Conservation (phyloP, 2,113 vertebrate genomes). For the Xerus inauris region DNA sequence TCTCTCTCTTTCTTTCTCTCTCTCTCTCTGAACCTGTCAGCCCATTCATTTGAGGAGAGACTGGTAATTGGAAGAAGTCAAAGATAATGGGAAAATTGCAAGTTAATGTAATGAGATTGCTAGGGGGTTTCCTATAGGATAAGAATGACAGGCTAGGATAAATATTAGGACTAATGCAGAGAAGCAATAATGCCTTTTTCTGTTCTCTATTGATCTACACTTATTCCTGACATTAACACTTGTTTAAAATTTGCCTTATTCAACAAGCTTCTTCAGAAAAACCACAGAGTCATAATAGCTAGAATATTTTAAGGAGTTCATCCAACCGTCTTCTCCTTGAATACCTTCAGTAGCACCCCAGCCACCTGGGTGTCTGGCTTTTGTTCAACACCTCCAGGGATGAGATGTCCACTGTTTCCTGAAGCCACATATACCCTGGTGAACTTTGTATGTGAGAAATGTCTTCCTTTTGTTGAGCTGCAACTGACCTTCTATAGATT, state of each 20-base stretch:
- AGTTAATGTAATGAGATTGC: not conserved
- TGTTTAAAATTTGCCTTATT: constrained; percentile 34
- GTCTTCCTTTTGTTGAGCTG: not conserved
- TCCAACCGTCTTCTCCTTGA: not conserved
- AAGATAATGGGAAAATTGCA: constrained; percentile 47
- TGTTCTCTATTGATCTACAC: not conserved
- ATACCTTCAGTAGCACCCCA: not conserved
- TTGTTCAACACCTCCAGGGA: not conserved
- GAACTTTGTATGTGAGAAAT: not conserved
- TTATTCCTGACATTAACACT: constrained; percentile 26
- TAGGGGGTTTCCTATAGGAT: not conserved
- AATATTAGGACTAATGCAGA: constrained; percentile 46
- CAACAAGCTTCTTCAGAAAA: constrained; percentile 37
- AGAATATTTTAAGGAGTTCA: not conserved
- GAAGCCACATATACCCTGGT: not conserved
- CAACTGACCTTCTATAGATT: not conserved
- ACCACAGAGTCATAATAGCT: not conserved
- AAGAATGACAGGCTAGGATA: constrained; percentile 26
- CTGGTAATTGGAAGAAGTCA: not conserved
- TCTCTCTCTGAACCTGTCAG: constrained; percentile 5
- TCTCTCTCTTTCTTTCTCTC: too few species aligned
- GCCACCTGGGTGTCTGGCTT: not conserved
- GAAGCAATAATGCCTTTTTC: not conserved
- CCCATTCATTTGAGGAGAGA: constrained; percentile 8
- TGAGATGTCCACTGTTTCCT: not conserved